Evolutionary conservation across 2,113 vertebrate species (phyloP).

Genomic region (Erpornis zantholeuca): DNA sequence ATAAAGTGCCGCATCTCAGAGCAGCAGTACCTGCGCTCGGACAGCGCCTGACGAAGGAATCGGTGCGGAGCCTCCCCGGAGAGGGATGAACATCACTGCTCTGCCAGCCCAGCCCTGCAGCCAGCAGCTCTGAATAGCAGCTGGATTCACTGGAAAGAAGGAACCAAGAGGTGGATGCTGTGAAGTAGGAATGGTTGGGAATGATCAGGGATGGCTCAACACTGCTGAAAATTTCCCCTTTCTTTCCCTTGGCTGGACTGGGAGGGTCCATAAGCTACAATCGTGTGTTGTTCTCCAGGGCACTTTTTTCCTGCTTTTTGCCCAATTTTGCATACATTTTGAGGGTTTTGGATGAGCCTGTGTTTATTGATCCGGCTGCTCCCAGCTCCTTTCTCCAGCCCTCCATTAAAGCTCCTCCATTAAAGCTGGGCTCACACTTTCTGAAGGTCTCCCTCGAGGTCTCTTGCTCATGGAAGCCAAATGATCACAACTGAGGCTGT

Average conservation of each 20-base stretch:
- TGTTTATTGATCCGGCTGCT: not conserved
- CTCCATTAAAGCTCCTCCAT: slow-evolving; percentile 1
- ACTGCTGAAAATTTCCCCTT: not conserved
- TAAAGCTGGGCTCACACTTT: not conserved
- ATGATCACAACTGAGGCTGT: not conserved
- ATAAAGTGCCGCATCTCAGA: not conserved
- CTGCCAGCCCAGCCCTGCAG: not conserved
- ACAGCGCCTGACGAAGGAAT: not conserved
- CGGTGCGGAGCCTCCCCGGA: fast-evolving
- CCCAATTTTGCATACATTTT: not conserved
- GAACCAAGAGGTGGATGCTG: not conserved
- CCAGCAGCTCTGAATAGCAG: not conserved
- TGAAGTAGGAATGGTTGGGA: not conserved
- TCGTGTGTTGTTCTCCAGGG: not conserved
- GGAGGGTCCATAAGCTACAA: not conserved
- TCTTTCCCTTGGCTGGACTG: not conserved
- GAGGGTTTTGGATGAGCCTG: not conserved
- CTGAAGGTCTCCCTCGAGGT: not conserved
- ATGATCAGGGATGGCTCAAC: not conserved
- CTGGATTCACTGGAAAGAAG: not conserved
- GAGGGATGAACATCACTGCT: not conserved
- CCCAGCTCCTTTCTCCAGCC: not conserved
- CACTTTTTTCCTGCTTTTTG: not conserved
- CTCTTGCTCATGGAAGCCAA: not conserved
- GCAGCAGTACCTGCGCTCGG: fast-evolving